A percentile compares a stretch with the other conserved stretches of the same genome.
Evolutionary conservation across 35 echinoderm and acorn worm species (phyloP).

Genomic region (Chiridota heheva): DNA sequence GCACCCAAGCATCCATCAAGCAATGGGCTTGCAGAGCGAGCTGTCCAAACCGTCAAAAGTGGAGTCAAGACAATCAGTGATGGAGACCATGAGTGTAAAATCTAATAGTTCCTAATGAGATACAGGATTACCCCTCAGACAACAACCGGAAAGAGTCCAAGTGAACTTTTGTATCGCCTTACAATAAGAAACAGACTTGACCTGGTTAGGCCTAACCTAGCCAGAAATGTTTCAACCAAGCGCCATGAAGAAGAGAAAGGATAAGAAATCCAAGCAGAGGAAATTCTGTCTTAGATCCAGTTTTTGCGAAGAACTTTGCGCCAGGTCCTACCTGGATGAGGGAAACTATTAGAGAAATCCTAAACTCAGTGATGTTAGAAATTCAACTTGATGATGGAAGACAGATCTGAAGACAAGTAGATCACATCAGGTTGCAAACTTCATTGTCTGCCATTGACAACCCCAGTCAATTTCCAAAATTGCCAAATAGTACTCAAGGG

Average conservation of each 20-base stretch:
- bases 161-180: slow-evolving; percentile 57
- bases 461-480: not conserved
- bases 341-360: slow-evolving; percentile 10
- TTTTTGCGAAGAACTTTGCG: slow-evolving; percentile 60
- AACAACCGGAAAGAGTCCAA: slow-evolving; percentile 58
- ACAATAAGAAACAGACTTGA: slow-evolving; percentile 60
- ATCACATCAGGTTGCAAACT: slow-evolving; percentile 39
- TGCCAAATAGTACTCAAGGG: not conserved
- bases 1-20: slow-evolving; percentile 69
- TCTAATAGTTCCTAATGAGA: slow-evolving; percentile 56
- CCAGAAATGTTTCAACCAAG: slow-evolving; percentile 48
- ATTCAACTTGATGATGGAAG: slow-evolving; percentile 52
- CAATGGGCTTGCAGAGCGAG: slow-evolving; percentile 54
- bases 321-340: slow-evolving; percentile 46
- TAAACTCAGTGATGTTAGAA: slow-evolving; percentile 22
- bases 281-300: slow-evolving; percentile 35
- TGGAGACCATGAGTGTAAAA: slow-evolving; percentile 40
- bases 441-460: not conserved
- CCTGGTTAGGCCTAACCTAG: slow-evolving; percentile 37
- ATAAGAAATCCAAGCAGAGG: slow-evolving; percentile 19
- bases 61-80: slow-evolving; percentile 52
- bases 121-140: slow-evolving; percentile 40
- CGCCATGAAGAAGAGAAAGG: slow-evolving; percentile 35
- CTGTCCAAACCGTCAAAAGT: slow-evolving; percentile 69
- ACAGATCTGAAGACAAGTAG: slow-evolving; percentile 38